A percentile compares a stretch with the other conserved stretches of the same genome.
phyloP scores from a whole-genome alignment of 2,888 invertebrate genomes.

The Pegoplata infirma region DNA sequence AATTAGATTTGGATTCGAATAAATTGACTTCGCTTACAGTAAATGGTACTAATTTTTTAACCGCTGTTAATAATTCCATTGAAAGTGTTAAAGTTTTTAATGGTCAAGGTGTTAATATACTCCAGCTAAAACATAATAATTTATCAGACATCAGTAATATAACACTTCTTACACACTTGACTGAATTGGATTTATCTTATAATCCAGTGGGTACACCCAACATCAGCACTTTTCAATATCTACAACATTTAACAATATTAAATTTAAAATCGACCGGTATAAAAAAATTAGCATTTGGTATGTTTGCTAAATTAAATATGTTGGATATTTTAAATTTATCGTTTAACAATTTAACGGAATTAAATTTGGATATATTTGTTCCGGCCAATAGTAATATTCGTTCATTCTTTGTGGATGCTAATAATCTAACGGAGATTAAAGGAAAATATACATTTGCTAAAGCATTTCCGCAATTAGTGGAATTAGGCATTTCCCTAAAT shows the following conservation, averaged over 20 bases:
- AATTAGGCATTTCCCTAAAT: slow-evolving; percentile 74
- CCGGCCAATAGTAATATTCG: slow-evolving; percentile 74
- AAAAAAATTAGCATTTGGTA: slow-evolving; percentile 73
- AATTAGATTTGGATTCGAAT: slow-evolving; percentile 73
- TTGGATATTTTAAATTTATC: slow-evolving; percentile 79
- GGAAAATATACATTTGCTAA: slow-evolving; percentile 72
- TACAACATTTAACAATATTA: slow-evolving; percentile 73
- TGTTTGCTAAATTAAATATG: slow-evolving; percentile 76
- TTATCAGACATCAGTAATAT: slow-evolving; percentile 72
- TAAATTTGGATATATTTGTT: slow-evolving; percentile 77
- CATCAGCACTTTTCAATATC: slow-evolving; percentile 74
- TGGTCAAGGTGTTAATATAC: slow-evolving; percentile 70
- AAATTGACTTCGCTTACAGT: slow-evolving; percentile 70
- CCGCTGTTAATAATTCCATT: slow-evolving; percentile 75
- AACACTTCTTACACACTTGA: slow-evolving; percentile 70
- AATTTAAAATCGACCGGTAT: slow-evolving; percentile 72
- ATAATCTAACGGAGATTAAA: slow-evolving; percentile 72
- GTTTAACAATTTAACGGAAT: slow-evolving; percentile 79
- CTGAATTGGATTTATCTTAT: slow-evolving; percentile 73
- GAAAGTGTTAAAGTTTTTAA: slow-evolving; percentile 68
- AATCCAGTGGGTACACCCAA: slow-evolving; percentile 75
- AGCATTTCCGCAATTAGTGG: slow-evolving; percentile 72
- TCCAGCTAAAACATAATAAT: slow-evolving; percentile 71
- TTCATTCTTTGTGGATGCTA: slow-evolving; percentile 74
- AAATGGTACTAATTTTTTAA: slow-evolving; percentile 73